Evolutionary conservation across 53 echinoderm and acorn worm genomes (phyloP).

Genomic region (Holothuria scabra): DNA sequence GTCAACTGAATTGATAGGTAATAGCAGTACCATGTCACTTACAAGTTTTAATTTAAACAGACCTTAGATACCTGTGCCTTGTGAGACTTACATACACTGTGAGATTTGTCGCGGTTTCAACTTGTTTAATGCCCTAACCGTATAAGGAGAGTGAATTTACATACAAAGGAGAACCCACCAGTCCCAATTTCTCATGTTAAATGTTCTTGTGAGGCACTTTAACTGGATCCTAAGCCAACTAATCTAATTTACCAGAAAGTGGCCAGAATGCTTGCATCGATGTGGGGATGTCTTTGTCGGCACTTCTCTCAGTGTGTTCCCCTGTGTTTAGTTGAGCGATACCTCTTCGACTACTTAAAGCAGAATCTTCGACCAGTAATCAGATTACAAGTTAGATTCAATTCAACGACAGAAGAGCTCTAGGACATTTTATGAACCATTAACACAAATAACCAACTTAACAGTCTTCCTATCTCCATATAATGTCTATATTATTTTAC

Average conservation of each 20-base stretch:
- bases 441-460: conserved; percentile 39
- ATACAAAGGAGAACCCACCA: too few species aligned
- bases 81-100: too few species aligned
- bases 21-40: too few species aligned
- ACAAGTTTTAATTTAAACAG: too few species aligned
- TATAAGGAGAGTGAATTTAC: too few species aligned
- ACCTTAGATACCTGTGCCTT: too few species aligned
- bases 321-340: conserved; percentile 9
- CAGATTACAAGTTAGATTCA: conserved; percentile 35
- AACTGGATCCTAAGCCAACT: conserved; percentile 2
- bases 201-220: not conserved
- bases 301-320: conserved; percentile 16
- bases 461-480: conserved; percentile 15
- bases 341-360: too few species aligned
- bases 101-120: too few species aligned
- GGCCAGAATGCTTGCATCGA: not conserved
- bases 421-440: conserved; percentile 30
- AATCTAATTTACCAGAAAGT: conserved; percentile 24
- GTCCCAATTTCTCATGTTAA: too few species aligned
- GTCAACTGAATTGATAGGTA: too few species aligned
- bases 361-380: not conserved
- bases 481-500: conserved; percentile 28
- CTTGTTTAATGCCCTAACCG: too few species aligned
- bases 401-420: conserved; percentile 31
- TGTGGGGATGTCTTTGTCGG: conserved; percentile 25